Base-by-base conservation (phyloP, 2,797 vertebrate species). In the Nyctibius grandis region DNA sequence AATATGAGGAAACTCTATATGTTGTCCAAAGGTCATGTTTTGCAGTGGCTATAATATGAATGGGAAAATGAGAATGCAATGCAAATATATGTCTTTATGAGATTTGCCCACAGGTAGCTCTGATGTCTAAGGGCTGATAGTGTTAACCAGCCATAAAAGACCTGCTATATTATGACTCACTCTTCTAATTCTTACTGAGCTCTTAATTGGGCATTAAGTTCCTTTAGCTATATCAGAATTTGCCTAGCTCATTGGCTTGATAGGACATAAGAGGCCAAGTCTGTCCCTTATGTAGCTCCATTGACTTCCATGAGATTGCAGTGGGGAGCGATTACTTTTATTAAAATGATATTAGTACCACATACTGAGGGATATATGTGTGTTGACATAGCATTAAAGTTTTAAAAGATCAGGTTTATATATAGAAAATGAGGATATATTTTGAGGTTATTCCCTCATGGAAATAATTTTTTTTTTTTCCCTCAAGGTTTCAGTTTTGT, bases 181-280 rank as follows among this genome's bases (percentile, higher is more conserved):
- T 92, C 63, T 82, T 93, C 34, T 65, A 75, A 73, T 61, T 88
- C 77, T 89, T 79, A 60, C 16, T 65, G 89, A 85, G 77, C 31
- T 91, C 75, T 84, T 97, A 94, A 96, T 17, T 91, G 48, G 63
- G 34, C 50, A 77, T 94, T 82, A 95, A 68, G 19, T 81, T 96
- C 61, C 64, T 93, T 64, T 92, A 79, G 51, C 61, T 2, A 2
- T 68, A 76, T 69, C 82, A 33, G 63, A 91, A 94, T 97, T 94
- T 95, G 20, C 67, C 81, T 72, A 85, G 48, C 29, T 96, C 94
- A 59, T 75, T 97, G 90, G 21, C 54, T 92, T 93, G 67, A 73
- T 94, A 73, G 69, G 64, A 75, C 60, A 70, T 83, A 65, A 72
- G 80, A 80, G 57, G 73, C 53, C 65, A 89, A 67, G 33, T 45